Percentiles rank a stretch among this genome's conserved stretches.
phyloP scores from a whole-genome alignment of 2,113 vertebrate genomes.

The Heterotis niloticus region DNA sequence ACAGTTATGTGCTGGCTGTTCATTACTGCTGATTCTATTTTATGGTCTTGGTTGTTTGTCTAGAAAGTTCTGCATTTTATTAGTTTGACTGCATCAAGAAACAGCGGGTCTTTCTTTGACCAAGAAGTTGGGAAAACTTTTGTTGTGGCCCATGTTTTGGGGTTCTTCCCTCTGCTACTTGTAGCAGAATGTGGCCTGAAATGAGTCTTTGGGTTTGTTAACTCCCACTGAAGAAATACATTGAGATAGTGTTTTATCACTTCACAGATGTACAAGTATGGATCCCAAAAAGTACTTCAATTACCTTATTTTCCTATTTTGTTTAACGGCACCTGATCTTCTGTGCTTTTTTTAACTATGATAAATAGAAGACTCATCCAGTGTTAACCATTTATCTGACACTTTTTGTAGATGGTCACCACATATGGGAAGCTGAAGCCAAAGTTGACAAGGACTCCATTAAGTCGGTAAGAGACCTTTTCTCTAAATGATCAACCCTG shows the following conservation, averaged over 20 bases:
- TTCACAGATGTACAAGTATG: slow-evolving; percentile 37
- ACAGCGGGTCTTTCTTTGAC: neutral
- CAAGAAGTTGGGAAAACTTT: neutral
- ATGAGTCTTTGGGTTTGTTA: slow-evolving; percentile 6
- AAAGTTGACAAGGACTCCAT: slow-evolving; percentile 84
- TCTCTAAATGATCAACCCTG: neutral
- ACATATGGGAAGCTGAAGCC: slow-evolving; percentile 95
- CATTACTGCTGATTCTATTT: neutral
- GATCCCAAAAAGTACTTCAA: no score
- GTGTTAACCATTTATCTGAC: slow-evolving; percentile 5
- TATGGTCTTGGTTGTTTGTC: neutral
- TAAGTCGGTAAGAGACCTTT: slow-evolving; percentile 75
- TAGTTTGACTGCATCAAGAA: neutral
- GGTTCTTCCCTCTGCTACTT: neutral
- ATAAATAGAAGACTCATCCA: no score
- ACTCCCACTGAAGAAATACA: neutral
- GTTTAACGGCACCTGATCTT: no score
- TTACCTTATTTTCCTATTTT: no score
- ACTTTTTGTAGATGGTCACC: slow-evolving; percentile 83
- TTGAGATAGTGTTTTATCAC: neutral
- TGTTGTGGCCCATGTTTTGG: neutral
- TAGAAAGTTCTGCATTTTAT: neutral
- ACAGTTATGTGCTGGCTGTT: neutral
- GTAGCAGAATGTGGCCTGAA: slow-evolving; percentile 5
- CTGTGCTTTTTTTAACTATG: no score